Base-by-base conservation (phyloP, 2,113 vertebrate genomes). In the Phylloscopus trochiloides region DNA sequence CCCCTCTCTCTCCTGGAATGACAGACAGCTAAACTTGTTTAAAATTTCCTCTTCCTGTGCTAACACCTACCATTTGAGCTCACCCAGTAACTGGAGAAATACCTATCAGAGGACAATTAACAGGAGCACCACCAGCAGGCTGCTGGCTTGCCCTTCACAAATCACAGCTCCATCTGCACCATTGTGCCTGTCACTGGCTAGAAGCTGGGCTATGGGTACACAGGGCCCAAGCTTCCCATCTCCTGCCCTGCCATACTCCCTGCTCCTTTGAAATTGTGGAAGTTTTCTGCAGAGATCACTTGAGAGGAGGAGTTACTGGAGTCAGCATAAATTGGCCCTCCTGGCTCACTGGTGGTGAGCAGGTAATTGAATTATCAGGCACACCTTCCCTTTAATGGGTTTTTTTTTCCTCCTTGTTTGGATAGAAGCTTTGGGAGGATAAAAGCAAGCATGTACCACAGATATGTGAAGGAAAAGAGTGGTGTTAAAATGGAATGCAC, bases 301-400 rank as follows among this genome's bases (percentile, higher is more conserved):
- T 68, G 47, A 78, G 38, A 89, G 50, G 5, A 70, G 12, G 3
- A 32, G 25, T 36, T 86, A 19, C 40, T 24, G 29, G 42, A 87
- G 42, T 48, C 59, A 82, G 85, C 20, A 17, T 67, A 51, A 70
- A 3, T 66, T 58, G 51, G 31, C 58, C 78, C 79, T 73, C 42
- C 43, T 63, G 94, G 86, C 82, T 92, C 1, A 14, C 48, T 86
- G 52, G 45, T 55, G 72, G 55, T 80, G 88, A 92, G 79, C 63
- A 90, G 52, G 55, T 92, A 86, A 88, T 70, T 83, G 88, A 92
- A 92, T 92, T 92, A 94, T 59, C 86, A 67, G 83, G 51, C 91
- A 95, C 92, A 80, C 92, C 92, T 92, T 86, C 61, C 51, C 34
- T 91, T 88, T 86, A 83, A 77, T 58, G 45, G 29, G 6, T 68